Conservation (phyloP, 2,888 invertebrate species). For the Conchocele bisecta region DNA sequence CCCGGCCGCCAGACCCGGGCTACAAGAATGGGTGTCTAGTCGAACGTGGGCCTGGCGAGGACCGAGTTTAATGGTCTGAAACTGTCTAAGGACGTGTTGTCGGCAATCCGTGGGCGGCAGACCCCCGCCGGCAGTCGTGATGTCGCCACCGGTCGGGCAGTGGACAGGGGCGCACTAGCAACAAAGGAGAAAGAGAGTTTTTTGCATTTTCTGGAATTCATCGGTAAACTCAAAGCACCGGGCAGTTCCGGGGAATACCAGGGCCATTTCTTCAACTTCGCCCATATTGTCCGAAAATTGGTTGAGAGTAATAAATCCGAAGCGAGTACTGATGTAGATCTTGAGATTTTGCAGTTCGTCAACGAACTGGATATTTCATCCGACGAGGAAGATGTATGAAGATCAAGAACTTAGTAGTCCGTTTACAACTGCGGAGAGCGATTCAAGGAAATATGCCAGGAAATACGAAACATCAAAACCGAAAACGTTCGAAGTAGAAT, state of each 20-base stretch:
- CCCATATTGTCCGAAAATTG: constrained; percentile 14
- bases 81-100: too few relatives aligned
- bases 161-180: too few relatives aligned
- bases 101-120: too few relatives aligned
- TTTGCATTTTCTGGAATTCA: constrained; percentile 19
- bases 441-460: too few relatives aligned
- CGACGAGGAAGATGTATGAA: constrained; percentile 1
- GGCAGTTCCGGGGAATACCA: constrained; percentile 4
- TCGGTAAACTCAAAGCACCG: constrained; percentile 6
- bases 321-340: too few relatives aligned
- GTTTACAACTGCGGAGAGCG: too few relatives aligned
- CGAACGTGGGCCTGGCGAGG: constrained; percentile 41
- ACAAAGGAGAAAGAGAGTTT: constrained; percentile 12
- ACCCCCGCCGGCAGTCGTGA: background rate
- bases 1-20: constrained; percentile 27
- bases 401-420: too few relatives aligned
- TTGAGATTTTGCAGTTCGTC: too few relatives aligned
- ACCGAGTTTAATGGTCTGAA: constrained; percentile 28
- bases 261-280: constrained; percentile 26
- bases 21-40: constrained; percentile 21
- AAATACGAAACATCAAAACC: too few relatives aligned
- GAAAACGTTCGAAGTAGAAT: too few relatives aligned
- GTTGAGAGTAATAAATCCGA: constrained; percentile 14
- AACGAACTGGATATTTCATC: too few relatives aligned
- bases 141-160: too few relatives aligned